Evolutionary conservation across 2,888 invertebrate species (phyloP), one percentile per base, ranked within the genome.

Genomic region (Cephonodes hylas): DNA sequence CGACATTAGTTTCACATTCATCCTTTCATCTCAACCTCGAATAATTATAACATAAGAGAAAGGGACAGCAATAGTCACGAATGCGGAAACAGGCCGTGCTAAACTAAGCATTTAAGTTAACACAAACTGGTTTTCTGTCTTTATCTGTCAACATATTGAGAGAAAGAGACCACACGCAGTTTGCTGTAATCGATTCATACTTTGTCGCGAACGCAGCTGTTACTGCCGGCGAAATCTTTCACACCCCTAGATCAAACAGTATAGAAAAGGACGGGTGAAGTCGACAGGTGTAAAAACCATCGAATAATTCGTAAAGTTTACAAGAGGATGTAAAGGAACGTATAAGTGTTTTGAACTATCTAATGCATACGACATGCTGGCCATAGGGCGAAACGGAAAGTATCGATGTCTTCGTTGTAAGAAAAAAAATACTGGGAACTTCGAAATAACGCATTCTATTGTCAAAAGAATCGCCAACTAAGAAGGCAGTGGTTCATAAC

Each of bases 121-220:
- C 2, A 10, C 53, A 57, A 60, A 58, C 58, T 56, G 59, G 60
- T 64, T 22, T 27, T 62, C 53, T 23, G 23, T 62, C 58, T 60
- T 53, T 60, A n/a, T 64, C 64, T 59, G 46, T 59, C 63, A 59
- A 34, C 22, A 25, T 20, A 56, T 27, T 38, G 63, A 61, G 56
- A 64, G 64, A 64, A 59, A 59, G 61, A 61, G 59, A 61, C 53
- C 31, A 53, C 31, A 53, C 53, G 27, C 53, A 53, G 65, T 56
- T 34, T 46, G 48, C 38, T n/a, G 34, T 27, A 31, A 53, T 63
- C 62, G 48, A 59, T 64, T 64, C 44, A 31, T 20, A 44, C 44
- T 8, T 53, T 18, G 27, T 8, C 7, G 10, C 34, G 8, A 27
- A 8, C 48, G 25, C 18, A 31, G 18, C 27, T 48, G 48, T 18